Conservation (phyloP, 2,888 invertebrate species). For the Limnephilus lunatus region DNA sequence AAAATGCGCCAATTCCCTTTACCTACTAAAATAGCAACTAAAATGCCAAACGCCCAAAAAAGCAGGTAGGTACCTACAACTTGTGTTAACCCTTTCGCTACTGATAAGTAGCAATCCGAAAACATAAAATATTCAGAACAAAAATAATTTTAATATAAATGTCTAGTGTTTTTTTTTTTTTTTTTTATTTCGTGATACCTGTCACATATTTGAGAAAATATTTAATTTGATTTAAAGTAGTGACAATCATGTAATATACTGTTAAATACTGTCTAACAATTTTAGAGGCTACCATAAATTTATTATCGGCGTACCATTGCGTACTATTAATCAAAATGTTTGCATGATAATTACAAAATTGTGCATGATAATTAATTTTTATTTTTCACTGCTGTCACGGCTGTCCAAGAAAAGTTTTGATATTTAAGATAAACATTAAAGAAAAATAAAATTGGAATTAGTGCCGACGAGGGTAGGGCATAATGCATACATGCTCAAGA, state of each 20-base stretch:
- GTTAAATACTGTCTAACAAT: background rate
- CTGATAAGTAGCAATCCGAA: slow-evolving; percentile 15
- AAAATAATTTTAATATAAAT: background rate
- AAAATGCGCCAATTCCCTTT: slow-evolving; percentile 42
- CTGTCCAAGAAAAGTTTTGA: background rate
- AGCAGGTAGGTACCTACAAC: slow-evolving; percentile 38
- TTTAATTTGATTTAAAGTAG: background rate
- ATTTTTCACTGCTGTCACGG: background rate
- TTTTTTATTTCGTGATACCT: background rate
- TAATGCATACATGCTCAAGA: background rate
- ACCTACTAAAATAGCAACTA: slow-evolving; percentile 22
- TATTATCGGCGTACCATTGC: background rate
- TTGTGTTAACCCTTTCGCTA: slow-evolving; percentile 38
- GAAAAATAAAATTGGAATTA: background rate
- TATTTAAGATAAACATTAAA: no score
- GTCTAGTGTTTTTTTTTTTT: no score
- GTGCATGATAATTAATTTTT: background rate
- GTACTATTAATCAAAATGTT: no score
- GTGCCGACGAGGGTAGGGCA: background rate
- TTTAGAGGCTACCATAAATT: background rate
- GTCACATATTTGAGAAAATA: background rate
- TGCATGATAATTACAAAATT: no score
- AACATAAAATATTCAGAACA: background rate
- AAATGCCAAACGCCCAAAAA: slow-evolving; percentile 52
- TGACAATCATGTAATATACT: background rate